phyloP scores from a whole-genome alignment of 2,888 invertebrate genomes.

The Acanthoscelides obtectus region DNA sequence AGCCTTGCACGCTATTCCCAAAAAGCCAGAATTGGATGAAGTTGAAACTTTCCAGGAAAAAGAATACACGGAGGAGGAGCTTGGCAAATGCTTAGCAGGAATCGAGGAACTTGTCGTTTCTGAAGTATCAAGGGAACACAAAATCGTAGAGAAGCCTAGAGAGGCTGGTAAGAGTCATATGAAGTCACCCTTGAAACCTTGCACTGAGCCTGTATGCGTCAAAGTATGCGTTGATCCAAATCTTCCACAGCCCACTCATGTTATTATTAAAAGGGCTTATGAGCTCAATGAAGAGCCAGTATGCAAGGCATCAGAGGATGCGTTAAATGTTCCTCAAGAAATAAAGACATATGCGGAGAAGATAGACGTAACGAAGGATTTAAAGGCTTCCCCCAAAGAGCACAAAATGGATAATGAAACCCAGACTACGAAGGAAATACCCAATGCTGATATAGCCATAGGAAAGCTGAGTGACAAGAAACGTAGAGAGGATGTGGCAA shows the following conservation, averaged over 20 bases:
- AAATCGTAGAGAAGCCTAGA: background rate
- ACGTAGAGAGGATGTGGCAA: too few relatives aligned
- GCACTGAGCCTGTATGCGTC: slow-evolving; percentile 36
- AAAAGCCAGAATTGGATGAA: background rate
- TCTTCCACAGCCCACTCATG: slow-evolving; percentile 13
- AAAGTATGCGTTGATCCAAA: slow-evolving; percentile 33
- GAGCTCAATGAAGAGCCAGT: background rate
- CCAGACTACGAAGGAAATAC: too few relatives aligned
- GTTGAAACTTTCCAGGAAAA: slow-evolving; percentile 13
- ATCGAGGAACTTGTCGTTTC: slow-evolving; percentile 29
- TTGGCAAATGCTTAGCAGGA: slow-evolving; percentile 23
- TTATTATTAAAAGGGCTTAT: background rate
- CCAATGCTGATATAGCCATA: too few relatives aligned
- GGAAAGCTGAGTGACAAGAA: too few relatives aligned
- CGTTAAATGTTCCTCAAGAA: too few relatives aligned
- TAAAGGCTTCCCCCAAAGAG: too few relatives aligned
- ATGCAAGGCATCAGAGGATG: too few relatives aligned
- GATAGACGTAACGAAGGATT: too few relatives aligned
- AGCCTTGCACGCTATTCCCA: slow-evolving; percentile 5
- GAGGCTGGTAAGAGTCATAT: background rate
- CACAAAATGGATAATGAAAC: too few relatives aligned
- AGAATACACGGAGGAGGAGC: slow-evolving; percentile 27
- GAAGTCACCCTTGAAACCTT: slow-evolving; percentile 15
- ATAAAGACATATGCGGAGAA: too few relatives aligned
- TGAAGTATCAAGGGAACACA: slow-evolving; percentile 2